A percentile compares a stretch with the other conserved stretches of the same genome.
Evolutionary conservation across 35 echinoderm and acorn worm genomes (phyloP).

Genomic region (Diadema setosum): DNA sequence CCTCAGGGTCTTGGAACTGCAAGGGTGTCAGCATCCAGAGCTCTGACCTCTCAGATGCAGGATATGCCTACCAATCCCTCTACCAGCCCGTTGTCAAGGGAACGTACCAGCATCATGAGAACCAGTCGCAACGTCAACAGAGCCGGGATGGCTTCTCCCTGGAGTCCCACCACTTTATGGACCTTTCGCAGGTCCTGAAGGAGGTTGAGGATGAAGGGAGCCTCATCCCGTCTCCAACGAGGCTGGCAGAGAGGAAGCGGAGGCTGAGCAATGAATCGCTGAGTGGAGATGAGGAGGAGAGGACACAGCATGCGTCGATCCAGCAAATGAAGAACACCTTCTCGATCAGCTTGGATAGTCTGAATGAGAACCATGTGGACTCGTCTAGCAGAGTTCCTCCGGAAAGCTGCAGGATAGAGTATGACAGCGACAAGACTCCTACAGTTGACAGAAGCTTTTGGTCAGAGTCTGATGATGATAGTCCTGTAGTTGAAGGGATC

Average conservation of each 20-base stretch:
- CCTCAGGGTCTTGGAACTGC: not conserved
- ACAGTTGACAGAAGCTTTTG: constrained; percentile 30
- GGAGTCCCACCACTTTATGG: constrained; percentile 14
- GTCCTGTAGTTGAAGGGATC: not conserved
- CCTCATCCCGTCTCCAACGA: not conserved
- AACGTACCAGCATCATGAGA: not conserved
- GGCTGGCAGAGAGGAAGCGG: not conserved
- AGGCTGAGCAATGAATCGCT: not conserved
- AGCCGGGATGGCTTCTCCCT: not conserved
- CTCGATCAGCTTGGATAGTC: constrained; percentile 52
- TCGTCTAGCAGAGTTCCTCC: not conserved
- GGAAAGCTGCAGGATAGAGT: constrained; percentile 3
- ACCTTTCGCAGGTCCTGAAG: not conserved
- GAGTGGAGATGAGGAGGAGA: not conserved
- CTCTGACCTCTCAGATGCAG: not conserved
- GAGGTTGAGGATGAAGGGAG: constrained; percentile 13
- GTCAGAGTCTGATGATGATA: constrained; percentile 20
- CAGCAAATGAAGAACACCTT: constrained; percentile 16
- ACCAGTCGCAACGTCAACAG: not conserved
- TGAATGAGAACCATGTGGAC: constrained; percentile 63
- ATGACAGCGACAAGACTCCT: constrained; percentile 29
- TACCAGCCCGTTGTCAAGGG: constrained; percentile 11
- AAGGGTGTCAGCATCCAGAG: constrained; percentile 26
- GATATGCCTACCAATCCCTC: not conserved
- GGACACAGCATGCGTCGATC: not conserved